A percentile compares a stretch with the other conserved stretches of the same genome.
These are phyloP conservation scores for Xiphydria camelus DNA, from an alignment of 2,888 invertebrate species.

Conservation along the genomic window DNA sequence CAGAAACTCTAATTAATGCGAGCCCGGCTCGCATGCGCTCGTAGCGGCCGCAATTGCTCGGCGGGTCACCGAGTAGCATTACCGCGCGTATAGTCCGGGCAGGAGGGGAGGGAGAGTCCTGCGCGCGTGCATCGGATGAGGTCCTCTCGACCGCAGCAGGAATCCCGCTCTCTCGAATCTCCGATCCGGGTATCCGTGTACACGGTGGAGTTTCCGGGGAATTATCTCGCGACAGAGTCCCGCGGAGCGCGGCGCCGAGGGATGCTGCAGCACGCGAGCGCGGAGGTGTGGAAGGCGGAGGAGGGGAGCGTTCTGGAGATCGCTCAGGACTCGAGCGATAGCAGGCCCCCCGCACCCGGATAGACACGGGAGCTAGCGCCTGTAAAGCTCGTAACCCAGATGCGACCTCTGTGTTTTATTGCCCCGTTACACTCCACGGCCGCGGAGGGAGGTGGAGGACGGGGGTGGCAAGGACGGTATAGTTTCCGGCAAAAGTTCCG, in stretches of 20 bases:
- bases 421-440: slow-evolving; percentile 42
- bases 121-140: slow-evolving; percentile 4
- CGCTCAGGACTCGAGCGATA: slow-evolving; percentile 35
- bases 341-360: slow-evolving; percentile 32
- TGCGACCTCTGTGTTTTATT: slow-evolving; percentile 55
- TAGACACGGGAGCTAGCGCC: slow-evolving; percentile 47
- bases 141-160: too few species aligned
- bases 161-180: too few species aligned
- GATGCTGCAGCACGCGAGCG: slow-evolving; percentile 5
- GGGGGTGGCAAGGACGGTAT: slow-evolving; percentile 4
- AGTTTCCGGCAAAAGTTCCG: neutral
- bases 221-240: slow-evolving; percentile 24
- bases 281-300: slow-evolving; percentile 10
- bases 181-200: too few species aligned
- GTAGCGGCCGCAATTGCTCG: too few species aligned
- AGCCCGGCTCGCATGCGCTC: too few species aligned
- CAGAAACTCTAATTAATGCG: neutral
- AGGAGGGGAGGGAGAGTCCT: slow-evolving; percentile 6
- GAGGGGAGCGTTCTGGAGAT: slow-evolving; percentile 34
- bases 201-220: slow-evolving; percentile 22
- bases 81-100: slow-evolving; percentile 17
- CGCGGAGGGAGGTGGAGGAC: slow-evolving; percentile 8
- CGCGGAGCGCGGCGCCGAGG: slow-evolving; percentile 14
- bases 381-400: slow-evolving; percentile 54
- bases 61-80: too few species aligned